phyloP scores from a whole-genome alignment of 1,140 invertebrate species.

The Parasteatoda tepidariorum region DNA sequence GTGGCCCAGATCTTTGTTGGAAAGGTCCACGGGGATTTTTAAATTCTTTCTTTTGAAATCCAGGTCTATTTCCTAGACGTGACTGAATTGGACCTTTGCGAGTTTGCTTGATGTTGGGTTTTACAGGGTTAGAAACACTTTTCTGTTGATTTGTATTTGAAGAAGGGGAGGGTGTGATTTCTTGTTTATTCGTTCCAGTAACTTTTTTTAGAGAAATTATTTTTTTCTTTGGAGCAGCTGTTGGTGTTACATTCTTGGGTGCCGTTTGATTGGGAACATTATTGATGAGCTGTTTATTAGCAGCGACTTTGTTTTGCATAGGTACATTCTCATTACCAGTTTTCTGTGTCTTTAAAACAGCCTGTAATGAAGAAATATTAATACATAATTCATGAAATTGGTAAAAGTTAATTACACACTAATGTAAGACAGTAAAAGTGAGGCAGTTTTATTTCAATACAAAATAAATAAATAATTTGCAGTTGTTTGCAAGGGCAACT shows the following conservation, averaged over 20 bases:
- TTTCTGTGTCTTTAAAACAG: background rate
- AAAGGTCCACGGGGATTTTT: background rate
- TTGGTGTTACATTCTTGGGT: background rate
- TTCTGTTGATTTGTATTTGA: background rate
- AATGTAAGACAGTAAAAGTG: too few species aligned
- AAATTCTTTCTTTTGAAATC: conserved; percentile 13
- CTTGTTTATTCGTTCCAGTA: background rate
- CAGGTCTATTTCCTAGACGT: conserved; percentile 25
- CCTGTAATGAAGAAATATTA: background rate
- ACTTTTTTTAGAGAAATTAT: background rate
- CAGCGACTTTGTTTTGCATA: background rate
- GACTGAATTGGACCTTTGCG: background rate
- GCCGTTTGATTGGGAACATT: background rate
- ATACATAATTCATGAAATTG: background rate
- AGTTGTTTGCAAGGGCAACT: too few species aligned
- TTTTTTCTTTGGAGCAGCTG: background rate
- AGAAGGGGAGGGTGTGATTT: background rate
- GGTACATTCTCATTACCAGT: background rate
- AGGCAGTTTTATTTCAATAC: too few species aligned
- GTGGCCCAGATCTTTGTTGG: background rate
- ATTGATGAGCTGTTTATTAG: background rate
- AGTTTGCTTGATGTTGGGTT: background rate
- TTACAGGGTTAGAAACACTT: background rate
- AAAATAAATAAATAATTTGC: too few species aligned
- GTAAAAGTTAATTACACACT: too few species aligned